Evolutionary conservation across 2,113 vertebrate species (phyloP).

Genomic region (Alouatta palliata): DNA sequence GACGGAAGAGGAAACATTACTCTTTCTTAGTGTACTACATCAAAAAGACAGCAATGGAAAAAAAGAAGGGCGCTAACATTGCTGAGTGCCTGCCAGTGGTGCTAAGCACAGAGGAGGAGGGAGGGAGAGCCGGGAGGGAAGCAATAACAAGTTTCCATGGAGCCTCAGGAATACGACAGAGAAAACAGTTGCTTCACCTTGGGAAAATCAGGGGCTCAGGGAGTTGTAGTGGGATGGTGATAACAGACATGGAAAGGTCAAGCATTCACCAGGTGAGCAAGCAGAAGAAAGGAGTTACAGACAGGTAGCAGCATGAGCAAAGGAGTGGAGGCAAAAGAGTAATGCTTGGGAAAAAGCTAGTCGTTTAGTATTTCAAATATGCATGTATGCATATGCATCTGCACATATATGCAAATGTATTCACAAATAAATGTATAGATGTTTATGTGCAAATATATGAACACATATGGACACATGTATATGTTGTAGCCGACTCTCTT

Average conservation of each 20-base stretch:
- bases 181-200: not conserved
- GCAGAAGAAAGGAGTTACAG: not conserved
- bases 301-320: not conserved
- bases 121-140: not conserved
- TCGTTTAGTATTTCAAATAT: not conserved
- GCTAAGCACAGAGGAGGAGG: not conserved
- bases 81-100: not conserved
- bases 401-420: too few relatives aligned
- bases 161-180: not conserved
- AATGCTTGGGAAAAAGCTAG: not conserved
- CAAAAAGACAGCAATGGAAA: not conserved
- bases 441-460: not conserved
- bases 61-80: not conserved
- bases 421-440: not conserved
- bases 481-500: not conserved
- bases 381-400: not conserved
- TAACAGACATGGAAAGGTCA: not conserved
- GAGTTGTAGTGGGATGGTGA: not conserved
- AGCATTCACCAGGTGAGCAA: not conserved
- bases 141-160: not conserved
- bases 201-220: too few relatives aligned
- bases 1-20: not conserved
- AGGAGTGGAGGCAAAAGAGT: not conserved
- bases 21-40: not conserved
- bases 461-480: fast-evolving